phyloP scores from a whole-genome alignment of 1,140 invertebrate genomes.

The Hesperophylax magnus region DNA sequence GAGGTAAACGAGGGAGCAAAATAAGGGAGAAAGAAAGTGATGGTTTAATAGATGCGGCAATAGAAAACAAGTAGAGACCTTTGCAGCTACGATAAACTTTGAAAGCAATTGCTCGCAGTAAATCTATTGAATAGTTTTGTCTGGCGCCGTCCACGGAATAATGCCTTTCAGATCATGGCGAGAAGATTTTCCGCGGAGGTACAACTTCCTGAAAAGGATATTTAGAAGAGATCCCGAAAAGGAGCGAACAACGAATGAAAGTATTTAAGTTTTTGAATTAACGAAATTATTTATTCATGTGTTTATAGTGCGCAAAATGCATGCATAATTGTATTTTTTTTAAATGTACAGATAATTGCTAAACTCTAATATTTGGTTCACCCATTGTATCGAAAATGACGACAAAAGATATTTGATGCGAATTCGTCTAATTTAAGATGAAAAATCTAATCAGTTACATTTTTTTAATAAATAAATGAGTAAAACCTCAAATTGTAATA shows the following conservation, averaged over 20 bases:
- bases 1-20: not conserved
- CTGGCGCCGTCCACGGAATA: constrained; percentile 6
- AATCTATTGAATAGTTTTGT: constrained; percentile 34
- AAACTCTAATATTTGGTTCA: too few species aligned
- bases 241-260: not conserved
- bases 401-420: too few species aligned
- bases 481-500: too few species aligned
- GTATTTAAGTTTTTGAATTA: not conserved
- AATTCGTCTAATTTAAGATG: too few species aligned
- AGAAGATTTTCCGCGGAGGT: not conserved
- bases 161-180: constrained; percentile 10
- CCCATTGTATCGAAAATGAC: too few species aligned
- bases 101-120: constrained; percentile 25
- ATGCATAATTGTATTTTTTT: too few species aligned
- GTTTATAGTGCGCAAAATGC: too few species aligned
- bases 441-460: too few species aligned
- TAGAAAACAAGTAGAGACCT: constrained; percentile 33
- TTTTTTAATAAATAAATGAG: too few species aligned
- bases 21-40: constrained; percentile 15
- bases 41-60: constrained; percentile 27
- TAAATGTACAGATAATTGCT: too few species aligned
- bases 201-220: not conserved
- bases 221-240: not conserved
- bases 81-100: constrained; percentile 29
- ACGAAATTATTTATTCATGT: too few species aligned